phyloP scores from a whole-genome alignment of 2,113 vertebrate genomes.

The Myocastor coypus region DNA sequence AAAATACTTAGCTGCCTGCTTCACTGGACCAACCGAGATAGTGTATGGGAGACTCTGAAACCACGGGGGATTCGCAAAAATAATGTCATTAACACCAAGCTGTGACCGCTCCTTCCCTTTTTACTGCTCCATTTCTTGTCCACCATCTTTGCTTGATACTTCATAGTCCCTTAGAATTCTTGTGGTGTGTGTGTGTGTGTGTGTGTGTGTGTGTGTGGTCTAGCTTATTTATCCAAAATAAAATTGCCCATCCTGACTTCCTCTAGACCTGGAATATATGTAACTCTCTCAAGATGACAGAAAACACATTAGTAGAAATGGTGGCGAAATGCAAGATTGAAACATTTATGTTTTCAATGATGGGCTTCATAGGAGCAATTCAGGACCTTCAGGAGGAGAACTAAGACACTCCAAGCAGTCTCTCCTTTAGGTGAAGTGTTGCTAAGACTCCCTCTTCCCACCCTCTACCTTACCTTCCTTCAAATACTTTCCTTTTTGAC shows the following conservation, averaged over 20 bases:
- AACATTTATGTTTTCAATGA: constrained; percentile 83
- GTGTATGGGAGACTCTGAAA: background rate
- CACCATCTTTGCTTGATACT: background rate
- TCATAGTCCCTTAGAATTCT: background rate
- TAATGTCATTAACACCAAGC: background rate
- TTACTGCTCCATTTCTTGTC: background rate
- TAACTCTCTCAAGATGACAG: background rate
- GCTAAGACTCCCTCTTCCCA: background rate
- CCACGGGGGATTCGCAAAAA: background rate
- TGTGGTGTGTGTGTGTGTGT: background rate
- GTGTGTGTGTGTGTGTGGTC: background rate
- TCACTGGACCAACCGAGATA: background rate
- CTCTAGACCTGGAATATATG: background rate
- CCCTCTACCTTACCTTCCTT: background rate
- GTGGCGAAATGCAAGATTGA: constrained; percentile 71
- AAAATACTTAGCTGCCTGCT: background rate
- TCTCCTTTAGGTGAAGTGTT: constrained; percentile 59
- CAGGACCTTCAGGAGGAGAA: constrained; percentile 81
- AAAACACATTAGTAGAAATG: constrained; percentile 42
- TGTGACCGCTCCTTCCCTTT: background rate
- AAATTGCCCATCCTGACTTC: background rate
- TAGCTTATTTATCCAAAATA: background rate
- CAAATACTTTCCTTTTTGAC: constrained; percentile 46
- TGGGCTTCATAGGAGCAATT: constrained; percentile 79
- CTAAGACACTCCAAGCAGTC: constrained; percentile 69